Percentiles rank a stretch among this genome's conserved stretches.
phyloP scores from a whole-genome alignment of 2,888 invertebrate species.

The Xylophagus ater region DNA sequence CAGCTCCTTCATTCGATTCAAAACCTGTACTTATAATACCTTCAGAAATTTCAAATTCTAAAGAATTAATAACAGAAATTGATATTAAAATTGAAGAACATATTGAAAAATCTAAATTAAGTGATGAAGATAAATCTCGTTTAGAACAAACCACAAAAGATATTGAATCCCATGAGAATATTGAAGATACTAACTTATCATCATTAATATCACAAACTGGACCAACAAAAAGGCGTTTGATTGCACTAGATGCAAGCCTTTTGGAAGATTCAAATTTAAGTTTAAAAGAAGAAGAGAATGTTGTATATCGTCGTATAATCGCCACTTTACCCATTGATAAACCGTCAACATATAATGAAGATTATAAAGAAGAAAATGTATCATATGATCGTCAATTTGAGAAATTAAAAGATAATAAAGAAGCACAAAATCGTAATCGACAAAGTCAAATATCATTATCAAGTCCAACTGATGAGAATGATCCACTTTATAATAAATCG shows the following conservation, averaged over 20 bases:
- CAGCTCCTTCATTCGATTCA: slow-evolving; percentile 43
- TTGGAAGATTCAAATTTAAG: slow-evolving; percentile 19
- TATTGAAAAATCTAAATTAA: no score
- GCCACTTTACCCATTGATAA: slow-evolving; percentile 24
- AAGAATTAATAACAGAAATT: no score
- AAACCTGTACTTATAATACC: slow-evolving; percentile 27
- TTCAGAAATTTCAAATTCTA: no score
- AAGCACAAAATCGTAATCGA: slow-evolving; percentile 47
- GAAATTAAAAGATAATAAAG: slow-evolving; percentile 47
- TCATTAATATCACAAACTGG: no score
- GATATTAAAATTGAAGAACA: no score
- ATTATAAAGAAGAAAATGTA: slow-evolving; percentile 18
- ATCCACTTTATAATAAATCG: slow-evolving; percentile 45
- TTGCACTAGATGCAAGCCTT: slow-evolving; percentile 26
- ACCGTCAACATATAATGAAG: slow-evolving; percentile 16
- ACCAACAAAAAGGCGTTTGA: no score
- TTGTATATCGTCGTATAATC: slow-evolving; percentile 29
- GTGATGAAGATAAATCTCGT: slow-evolving; percentile 31
- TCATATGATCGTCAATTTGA: slow-evolving; percentile 39
- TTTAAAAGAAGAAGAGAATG: slow-evolving; percentile 23
- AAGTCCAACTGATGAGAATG: slow-evolving; percentile 25
- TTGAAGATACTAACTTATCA: no score
- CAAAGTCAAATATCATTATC: slow-evolving; percentile 32
- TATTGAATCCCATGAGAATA: no score
- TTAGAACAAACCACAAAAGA: slow-evolving; percentile 23